Evolutionary conservation across 2,888 invertebrate species (phyloP), one percentile per base, ranked within the genome.

Genomic region (Stramonita haemastoma): DNA sequence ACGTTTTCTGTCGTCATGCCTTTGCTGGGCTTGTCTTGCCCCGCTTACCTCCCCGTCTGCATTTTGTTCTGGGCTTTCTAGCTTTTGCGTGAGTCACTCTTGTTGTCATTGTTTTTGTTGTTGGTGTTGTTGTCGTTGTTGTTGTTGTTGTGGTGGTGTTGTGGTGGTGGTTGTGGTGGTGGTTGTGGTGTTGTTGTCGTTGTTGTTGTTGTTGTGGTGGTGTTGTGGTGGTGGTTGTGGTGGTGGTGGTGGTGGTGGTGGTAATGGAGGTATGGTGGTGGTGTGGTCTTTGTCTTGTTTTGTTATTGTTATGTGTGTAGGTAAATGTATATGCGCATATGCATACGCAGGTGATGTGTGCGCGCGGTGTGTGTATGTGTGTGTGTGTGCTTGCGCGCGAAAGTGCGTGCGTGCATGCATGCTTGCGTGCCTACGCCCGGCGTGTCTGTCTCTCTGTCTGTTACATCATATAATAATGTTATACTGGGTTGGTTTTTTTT

Each of bases 41-140:
- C 1, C 81, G 81, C 22, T 83, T 83, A 83, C 81, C 81, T 46
- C 81, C 81, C 46, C 81, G 81, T 22, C 81, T 83, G 11, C 46
- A 46, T 6, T 83, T 83, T 46, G 17, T 83, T 29, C 19, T 83
- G 8, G 81, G 81, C 46, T 46, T 36, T 36, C 22, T 83, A 26
- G 36, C 46, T 46, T 83, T 83, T 46, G 81, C 36, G 81, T 83
- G 46, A 83, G 81, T 32, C 46, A 46, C 46, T 46, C 13, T 32
- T 83, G n/a, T 46, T 2, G 66, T 26, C 26, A 13, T 66, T 13
- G 66, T 17, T 13, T 2, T 46, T 2, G 66, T 66, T 13, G 26
- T 66, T 22, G 1, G 17, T 26, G 17, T 26, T 66, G 66, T 66
- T 66, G 66, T 46, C 8, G 46, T 46, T 46, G 46, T 46, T 2